Base-by-base conservation (phyloP, 2,797 vertebrate genomes). In the Fistularia commersonii region DNA sequence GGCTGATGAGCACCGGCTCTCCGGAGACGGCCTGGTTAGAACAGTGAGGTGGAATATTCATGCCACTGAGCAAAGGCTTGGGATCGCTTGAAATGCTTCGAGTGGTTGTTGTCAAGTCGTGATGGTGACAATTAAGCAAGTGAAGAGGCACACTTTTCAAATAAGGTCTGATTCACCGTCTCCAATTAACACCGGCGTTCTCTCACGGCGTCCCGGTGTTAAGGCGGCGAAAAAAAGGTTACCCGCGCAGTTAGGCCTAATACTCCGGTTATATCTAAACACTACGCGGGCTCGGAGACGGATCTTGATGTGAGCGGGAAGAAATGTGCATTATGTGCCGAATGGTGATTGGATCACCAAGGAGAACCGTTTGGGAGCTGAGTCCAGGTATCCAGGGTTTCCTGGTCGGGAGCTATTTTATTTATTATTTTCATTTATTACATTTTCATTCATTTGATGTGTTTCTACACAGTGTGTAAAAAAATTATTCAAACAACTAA, bases 1-100 rank as follows among this genome's bases (percentile, higher is more conserved):
- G 72, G 68, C 63, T 61, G 80, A 79, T 79, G 72, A 78, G 67
- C 75, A 51, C 57, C 45, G 51, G 47, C 56, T 84, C 79, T 81
- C 77, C 6, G 61, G 80, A 80, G 84, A 82, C 78, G 74, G 56
- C 64, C 74, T 52, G 71, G 72, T 64, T 66, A 79, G 75, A 80
- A 85, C 79, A 84, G 66, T 62, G 79, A 84, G 79, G 74, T 87
- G 81, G 77, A 88, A 87, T 84, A 85, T 86, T 67, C 66, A 72
- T 83, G 82, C 76, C 85, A 87, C 67, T 82, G 77, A 82, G 76
- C 79, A 83, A 60, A 39, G 64, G 60, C 71, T 68, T 14, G 57
- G 59, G 72, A 70, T 77, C 59, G 56, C 74, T 81, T 58, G 58
- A 75, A 81, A 77, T 63, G 65, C 73, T 61, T 51, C 49, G 72